Evolutionary conservation across 2,888 invertebrate genomes (phyloP), one percentile per base, ranked within the genome.

Genomic region (Drosophila limbata): DNA sequence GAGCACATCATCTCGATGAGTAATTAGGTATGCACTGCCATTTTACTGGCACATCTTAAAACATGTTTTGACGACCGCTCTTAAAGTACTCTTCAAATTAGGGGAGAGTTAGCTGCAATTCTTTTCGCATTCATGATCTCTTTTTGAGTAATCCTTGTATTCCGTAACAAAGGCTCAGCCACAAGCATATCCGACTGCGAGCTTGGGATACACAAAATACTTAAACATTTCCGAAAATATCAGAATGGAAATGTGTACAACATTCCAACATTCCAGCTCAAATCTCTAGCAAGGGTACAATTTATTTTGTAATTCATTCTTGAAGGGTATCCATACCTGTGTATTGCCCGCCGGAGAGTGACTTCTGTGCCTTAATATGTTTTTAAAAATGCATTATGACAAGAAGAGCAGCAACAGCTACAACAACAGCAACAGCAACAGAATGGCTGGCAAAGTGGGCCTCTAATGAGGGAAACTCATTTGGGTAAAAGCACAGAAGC

Each of bases 381-480:
- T 57, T 63, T 66, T 69, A 44, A 60, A 60, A 69, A 63, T 73
- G 69, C 73, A 73, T 69, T 61, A 66, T 19, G 25, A 35, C 25
- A 28, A 51, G 19, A 39, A 45, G n/a, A 45, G 39, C 21, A 53
- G 25, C 35, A 42, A 33, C n/a, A 40, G 37, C 25, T 15, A 13
- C 33, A 33, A 10, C 8, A 2, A 39, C 28, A 56, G 33, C 31
- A 59, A 51, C 52, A 19, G 33, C 53, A 28, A 57, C 53, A 37
- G 77, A 67, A 56, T 73, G 65, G 35, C 50, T 57, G 65, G 53
- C 48, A 63, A 69, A 60, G 78, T 70, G 69, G 69, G 73, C 47
- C 79, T 77, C 72, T 84, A 84, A 84, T 84, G 88, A 84, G 87
- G 70, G 79, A 86, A 84, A 86, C 89, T 84, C 84, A 84, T 88